Conservation (phyloP, 2,888 invertebrate genomes). For the Philhelius pedissequus region DNA sequence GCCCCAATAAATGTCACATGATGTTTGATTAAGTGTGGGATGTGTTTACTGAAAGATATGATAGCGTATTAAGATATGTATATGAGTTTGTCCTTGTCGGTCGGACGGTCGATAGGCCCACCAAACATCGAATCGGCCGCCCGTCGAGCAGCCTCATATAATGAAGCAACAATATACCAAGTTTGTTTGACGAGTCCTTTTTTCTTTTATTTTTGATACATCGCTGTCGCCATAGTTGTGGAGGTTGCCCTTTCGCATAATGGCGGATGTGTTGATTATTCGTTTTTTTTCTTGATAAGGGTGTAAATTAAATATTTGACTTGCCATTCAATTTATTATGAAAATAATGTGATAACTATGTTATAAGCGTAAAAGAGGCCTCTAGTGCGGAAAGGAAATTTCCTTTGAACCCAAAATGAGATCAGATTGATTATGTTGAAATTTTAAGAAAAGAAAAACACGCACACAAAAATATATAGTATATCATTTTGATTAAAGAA, state of each 20-base stretch:
- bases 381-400: not conserved
- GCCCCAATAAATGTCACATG: slow-evolving; percentile 47
- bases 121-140: too few relatives aligned
- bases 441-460: not conserved
- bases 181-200: slow-evolving; percentile 34
- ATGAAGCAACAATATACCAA: slow-evolving; percentile 45
- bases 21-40: slow-evolving; percentile 57
- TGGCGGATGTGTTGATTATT: slow-evolving; percentile 45
- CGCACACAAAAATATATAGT: too few relatives aligned
- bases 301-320: slow-evolving; percentile 59
- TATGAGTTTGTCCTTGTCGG: slow-evolving; percentile 32
- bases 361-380: not conserved
- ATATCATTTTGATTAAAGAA: too few relatives aligned
- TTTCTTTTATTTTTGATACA: too few relatives aligned
- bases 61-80: slow-evolving; percentile 63
- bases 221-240: slow-evolving; percentile 6
- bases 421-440: not conserved
- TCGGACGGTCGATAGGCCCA: not conserved
- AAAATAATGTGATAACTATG: slow-evolving; percentile 23
- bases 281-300: slow-evolving; percentile 28
- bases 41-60: slow-evolving; percentile 58
- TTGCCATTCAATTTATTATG: slow-evolving; percentile 40
- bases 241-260: not conserved
- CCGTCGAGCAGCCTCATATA: slow-evolving; percentile 5
- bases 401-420: not conserved